Base-by-base conservation (phyloP, 2,113 vertebrate species). In the Pseudorhombus dupliciocellatus region DNA sequence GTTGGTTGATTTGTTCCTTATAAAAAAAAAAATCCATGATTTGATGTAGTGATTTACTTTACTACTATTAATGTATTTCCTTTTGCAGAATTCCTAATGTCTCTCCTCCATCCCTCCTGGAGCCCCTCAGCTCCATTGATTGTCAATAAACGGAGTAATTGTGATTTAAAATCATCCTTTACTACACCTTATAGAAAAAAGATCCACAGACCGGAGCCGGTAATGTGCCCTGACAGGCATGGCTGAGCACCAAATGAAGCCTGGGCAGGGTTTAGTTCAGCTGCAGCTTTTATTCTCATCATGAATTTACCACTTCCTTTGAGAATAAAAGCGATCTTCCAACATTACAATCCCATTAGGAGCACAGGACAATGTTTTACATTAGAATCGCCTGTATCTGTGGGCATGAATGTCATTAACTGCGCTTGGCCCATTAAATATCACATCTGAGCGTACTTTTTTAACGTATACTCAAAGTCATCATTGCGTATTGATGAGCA, bases 261-360 rank as follows among this genome's bases (percentile, higher is more conserved):
- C 72, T 22, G 30, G 4, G 14, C 25, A 64, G 34, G 70, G 18
- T 52, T 75, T 14, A 28, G 48, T 53, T 30, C 9, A 40, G 34
- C 21, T 21, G 30, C 18, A n/a, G n/a, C 30, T 73, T 70, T 70
- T 68, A 59, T 64, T 73, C 58, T 77, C 30, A 50, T 28, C 7
- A 10, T 46, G 46, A 77, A 63, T 74, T 22, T 52, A 26, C 37
- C 5, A 48, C 37, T 81, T 70, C 56, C 56, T 76, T 34, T 46
- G 34, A 66, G 26, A 66, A 48, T 50, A 52, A 48, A 67, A 68
- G 16, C 2, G 30, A 20, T 50, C 5, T 30, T 31, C 50, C 42
- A 72, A 66, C 50, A 50, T 57, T 66, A 16, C 5, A 55, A 65
- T 66, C 48, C 44, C 66, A 61, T 63, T 44, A 54, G 4, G 20